A percentile compares a stretch with the other conserved stretches of the same genome.
Conservation (phyloP, 2,797 vertebrate genomes). For the Intellagama lesueurii region DNA sequence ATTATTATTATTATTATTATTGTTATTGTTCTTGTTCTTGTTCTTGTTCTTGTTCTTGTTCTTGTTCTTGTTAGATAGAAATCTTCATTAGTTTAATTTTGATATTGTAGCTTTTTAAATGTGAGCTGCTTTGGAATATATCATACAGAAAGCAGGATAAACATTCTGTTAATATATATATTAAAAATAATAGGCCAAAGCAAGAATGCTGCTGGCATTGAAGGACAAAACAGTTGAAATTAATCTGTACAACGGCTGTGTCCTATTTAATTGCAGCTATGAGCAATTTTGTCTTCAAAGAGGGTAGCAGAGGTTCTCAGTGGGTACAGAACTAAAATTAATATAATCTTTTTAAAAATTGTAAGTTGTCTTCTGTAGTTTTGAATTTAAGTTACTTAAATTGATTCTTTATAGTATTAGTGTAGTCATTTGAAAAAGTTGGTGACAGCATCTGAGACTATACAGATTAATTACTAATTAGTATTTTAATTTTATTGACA, state of each 20-base stretch:
- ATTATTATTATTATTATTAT: no score
- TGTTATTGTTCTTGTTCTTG: no score
- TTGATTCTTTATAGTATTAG: background rate
- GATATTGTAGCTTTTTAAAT: background rate
- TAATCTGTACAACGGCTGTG: background rate
- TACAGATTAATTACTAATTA: constrained; percentile 50
- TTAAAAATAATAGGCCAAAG: background rate
- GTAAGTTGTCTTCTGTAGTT: background rate
- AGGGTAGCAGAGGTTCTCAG: background rate
- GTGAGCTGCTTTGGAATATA: background rate
- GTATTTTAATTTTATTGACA: constrained; percentile 71
- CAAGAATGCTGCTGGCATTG: background rate
- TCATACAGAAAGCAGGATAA: background rate
- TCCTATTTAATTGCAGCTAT: background rate
- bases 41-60: no score
- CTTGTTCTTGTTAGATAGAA: background rate
- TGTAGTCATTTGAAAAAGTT: background rate
- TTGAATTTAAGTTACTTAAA: background rate
- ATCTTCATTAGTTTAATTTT: background rate
- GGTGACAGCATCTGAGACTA: background rate
- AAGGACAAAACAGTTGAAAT: background rate
- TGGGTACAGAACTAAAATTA: background rate
- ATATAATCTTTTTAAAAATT: background rate
- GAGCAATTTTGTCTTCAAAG: background rate
- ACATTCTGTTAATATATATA: background rate